phyloP scores from a whole-genome alignment of 2,888 invertebrate genomes.

The Volucella zonaria region DNA sequence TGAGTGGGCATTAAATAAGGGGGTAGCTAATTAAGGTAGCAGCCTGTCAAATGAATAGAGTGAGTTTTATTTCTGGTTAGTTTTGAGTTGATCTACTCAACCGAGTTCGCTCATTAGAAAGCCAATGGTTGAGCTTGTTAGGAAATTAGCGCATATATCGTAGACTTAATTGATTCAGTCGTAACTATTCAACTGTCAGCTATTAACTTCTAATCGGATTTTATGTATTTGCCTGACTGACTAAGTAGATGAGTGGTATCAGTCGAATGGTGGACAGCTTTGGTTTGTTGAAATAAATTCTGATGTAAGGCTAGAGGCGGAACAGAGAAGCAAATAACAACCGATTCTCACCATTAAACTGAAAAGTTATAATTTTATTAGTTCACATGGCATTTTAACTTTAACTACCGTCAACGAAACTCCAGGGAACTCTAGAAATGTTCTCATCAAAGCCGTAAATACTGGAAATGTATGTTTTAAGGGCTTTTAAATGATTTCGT shows the following conservation, averaged over 20 bases:
- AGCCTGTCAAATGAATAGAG: constrained; percentile 15
- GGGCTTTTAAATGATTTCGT: too few relatives aligned
- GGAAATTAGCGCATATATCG: constrained; percentile 58
- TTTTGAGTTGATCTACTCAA: not conserved
- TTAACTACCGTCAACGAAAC: constrained; percentile 13
- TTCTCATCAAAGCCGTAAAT: not conserved
- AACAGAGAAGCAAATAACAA: constrained; percentile 23
- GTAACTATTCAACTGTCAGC: constrained; percentile 57
- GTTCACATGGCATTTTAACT: constrained; percentile 5
- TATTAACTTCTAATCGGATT: constrained; percentile 53
- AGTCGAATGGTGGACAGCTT: constrained; percentile 22
- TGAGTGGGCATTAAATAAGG: constrained; percentile 42
- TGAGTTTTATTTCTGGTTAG: constrained; percentile 7
- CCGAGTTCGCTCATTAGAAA: constrained; percentile 50
- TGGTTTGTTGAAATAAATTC: constrained; percentile 45
- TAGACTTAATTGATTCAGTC: constrained; percentile 58
- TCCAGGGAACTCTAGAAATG: constrained; percentile 7
- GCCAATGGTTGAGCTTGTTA: constrained; percentile 54
- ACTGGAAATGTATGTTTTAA: too few relatives aligned
- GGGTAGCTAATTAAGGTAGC: constrained; percentile 55
- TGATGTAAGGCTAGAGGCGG: constrained; percentile 41
- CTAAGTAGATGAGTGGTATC: too few relatives aligned
- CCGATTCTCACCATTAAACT: constrained; percentile 43
- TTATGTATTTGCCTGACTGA: constrained; percentile 34
- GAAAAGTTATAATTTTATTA: constrained; percentile 37